Conservation (phyloP, 2,888 invertebrate genomes). For the Rotaria sp. region DNA sequence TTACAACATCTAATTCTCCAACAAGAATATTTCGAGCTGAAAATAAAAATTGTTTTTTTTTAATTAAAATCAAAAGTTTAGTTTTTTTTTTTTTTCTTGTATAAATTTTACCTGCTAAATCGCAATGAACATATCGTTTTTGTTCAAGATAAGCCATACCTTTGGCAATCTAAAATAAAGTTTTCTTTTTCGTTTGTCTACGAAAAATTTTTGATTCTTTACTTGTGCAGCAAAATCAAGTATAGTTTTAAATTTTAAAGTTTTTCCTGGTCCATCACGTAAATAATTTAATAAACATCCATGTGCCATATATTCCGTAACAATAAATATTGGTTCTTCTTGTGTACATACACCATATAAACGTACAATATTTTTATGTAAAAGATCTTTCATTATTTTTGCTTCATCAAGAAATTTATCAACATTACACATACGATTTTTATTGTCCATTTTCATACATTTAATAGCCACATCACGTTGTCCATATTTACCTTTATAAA, state of each 20-base stretch:
- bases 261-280: conserved; percentile 57
- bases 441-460: conserved; percentile 85
- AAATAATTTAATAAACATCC: conserved; percentile 86
- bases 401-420: conserved; percentile 92
- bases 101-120: conserved; percentile 55
- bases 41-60: neutral
- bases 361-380: conserved; percentile 87
- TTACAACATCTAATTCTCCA: conserved; percentile 59
- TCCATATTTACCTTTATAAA: conserved; percentile 69
- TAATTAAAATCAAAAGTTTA: too few species aligned
- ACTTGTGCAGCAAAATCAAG: conserved; percentile 90
- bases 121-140: conserved; percentile 68
- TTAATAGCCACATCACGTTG: conserved; percentile 94
- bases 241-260: conserved; percentile 66
- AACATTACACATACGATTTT: conserved; percentile 60
- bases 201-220: neutral
- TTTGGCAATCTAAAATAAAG: conserved; percentile 53
- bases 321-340: conserved; percentile 79
- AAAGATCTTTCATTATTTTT: conserved; percentile 94
- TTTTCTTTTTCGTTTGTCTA: neutral
- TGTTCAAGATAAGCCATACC: conserved; percentile 72
- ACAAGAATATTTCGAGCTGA: conserved; percentile 57
- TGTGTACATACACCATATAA: conserved; percentile 78
- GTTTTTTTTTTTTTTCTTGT: accelerated
- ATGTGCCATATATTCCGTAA: conserved; percentile 85